Conservation (phyloP, 2,888 invertebrate species). For the Spialia ferax region DNA sequence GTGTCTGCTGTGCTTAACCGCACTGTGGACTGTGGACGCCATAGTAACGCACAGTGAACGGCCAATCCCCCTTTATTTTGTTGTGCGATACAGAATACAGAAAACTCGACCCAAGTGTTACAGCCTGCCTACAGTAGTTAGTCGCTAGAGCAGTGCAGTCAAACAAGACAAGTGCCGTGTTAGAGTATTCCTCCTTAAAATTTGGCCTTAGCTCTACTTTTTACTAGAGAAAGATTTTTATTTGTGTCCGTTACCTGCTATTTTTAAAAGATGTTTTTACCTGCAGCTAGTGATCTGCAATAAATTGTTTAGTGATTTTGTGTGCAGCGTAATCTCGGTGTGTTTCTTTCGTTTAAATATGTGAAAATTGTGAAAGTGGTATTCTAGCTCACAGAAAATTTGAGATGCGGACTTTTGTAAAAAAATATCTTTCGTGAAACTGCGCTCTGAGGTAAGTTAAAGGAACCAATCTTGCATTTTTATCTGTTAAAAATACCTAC, state of each 20-base stretch:
- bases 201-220: background rate
- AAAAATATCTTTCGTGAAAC: slow-evolving; percentile 77
- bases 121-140: background rate
- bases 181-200: background rate
- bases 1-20: too few relatives aligned
- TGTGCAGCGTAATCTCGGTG: slow-evolving; percentile 14
- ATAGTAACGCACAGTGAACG: too few relatives aligned
- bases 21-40: too few relatives aligned
- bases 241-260: background rate
- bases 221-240: background rate
- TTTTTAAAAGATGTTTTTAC: slow-evolving; percentile 5
- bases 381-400: slow-evolving; percentile 62
- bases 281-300: background rate
- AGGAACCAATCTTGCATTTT: too few relatives aligned
- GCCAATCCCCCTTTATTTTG: too few relatives aligned
- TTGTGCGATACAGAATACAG: too few relatives aligned
- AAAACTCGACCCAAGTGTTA: too few relatives aligned
- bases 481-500: background rate
- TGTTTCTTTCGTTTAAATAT: slow-evolving; percentile 33
- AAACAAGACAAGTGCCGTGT: background rate
- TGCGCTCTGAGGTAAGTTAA: slow-evolving; percentile 70
- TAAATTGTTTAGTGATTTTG: slow-evolving; percentile 3
- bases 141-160: background rate
- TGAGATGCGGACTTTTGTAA: slow-evolving; percentile 78
- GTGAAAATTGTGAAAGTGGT: slow-evolving; percentile 74